Evolutionary conservation across 2,888 invertebrate genomes (phyloP), one percentile per base, ranked within the genome.

Genomic region (Gonocerus acuteangulatus): DNA sequence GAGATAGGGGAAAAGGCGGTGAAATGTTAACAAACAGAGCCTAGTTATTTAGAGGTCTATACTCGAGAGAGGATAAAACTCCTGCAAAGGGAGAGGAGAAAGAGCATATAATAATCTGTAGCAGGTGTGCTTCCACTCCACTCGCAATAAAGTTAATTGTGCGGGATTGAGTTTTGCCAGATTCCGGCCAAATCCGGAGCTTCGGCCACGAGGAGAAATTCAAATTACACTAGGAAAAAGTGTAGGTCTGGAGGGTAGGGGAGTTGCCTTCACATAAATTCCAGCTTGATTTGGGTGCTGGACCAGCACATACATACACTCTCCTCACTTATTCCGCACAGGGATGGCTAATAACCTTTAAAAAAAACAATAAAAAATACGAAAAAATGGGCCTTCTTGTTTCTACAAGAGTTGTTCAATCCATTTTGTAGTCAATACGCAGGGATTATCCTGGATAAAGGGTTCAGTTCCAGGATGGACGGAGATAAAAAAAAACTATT

Each of bases 91-190:
- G 51, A 27, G 34, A n/a, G 42, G 39, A 15, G 9, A 1, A 23
- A 48, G 18, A 59, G 48, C 59, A 59, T 48, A 59, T 59, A 59
- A 59, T 59, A 59, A 59, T 59, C 59, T 36, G 48, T 22, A 18
- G 15, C 59, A 59, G 59, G 59, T 59, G 59, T 21, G 21, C 48
- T 48, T 19, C 15, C n/a, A 27, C 13, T 52, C n/a, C 21, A n/a
- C 36, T 39, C 39, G 56, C 52, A 62, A 62, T 62, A 56, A 60
- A 62, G 60, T 62, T 62, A 62, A 62, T 62, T 62, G 62, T 62
- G 56, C 48, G 60, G 56, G 60, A 62, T 62, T 60, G 54, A 60
- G 56, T 39, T 48, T 57, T 57, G 42, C 47, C 4, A 19, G 21
- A 19, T 3, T 4, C 51, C 32, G 51, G 48, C 13, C 4, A 27